These are phyloP conservation scores for Hyposmocoma kahamanoa DNA, from an alignment of 1,140 invertebrate species.

Conservation along the genomic window DNA sequence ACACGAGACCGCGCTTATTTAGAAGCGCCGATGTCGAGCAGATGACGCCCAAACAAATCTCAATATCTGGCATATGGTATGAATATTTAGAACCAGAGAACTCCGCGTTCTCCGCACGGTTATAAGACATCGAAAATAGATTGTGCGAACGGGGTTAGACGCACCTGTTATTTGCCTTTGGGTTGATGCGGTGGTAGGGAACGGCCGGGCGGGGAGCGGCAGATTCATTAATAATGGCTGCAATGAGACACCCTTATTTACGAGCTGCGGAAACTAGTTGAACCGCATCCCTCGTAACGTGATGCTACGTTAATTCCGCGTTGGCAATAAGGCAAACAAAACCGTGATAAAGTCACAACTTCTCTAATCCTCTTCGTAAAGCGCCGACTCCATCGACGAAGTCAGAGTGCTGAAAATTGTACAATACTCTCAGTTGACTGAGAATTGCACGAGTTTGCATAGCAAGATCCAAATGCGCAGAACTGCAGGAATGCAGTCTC, in stretches of 20 bases:
- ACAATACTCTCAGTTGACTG: neutral
- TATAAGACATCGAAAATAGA: conserved; percentile 72
- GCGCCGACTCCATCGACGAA: neutral
- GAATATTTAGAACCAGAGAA: conserved; percentile 67
- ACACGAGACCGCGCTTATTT: conserved; percentile 60
- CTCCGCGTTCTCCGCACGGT: conserved; percentile 45
- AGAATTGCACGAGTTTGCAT: neutral
- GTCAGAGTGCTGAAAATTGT: neutral
- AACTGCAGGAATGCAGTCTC: neutral
- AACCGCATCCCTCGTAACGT: conserved; percentile 45
- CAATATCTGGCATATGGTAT: conserved; percentile 69
- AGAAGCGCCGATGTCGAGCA: conserved; percentile 57
- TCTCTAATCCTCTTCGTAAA: neutral
- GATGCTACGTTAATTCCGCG: conserved; percentile 21
- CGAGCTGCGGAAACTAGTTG: conserved; percentile 51
- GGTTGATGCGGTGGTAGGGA: conserved; percentile 36
- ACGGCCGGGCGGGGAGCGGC: conserved; percentile 31
- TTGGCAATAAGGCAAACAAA: neutral
- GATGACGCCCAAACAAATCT: conserved; percentile 70
- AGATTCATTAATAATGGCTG: conserved; percentile 70
- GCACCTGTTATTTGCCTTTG: conserved; percentile 71
- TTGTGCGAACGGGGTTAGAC: conserved; percentile 71
- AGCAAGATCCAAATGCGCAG: no score
- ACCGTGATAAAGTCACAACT: neutral
- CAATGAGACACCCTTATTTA: conserved; percentile 71